Evolutionary conservation across 2,797 vertebrate genomes (phyloP).

Genomic region (Malacoraja senta): DNA sequence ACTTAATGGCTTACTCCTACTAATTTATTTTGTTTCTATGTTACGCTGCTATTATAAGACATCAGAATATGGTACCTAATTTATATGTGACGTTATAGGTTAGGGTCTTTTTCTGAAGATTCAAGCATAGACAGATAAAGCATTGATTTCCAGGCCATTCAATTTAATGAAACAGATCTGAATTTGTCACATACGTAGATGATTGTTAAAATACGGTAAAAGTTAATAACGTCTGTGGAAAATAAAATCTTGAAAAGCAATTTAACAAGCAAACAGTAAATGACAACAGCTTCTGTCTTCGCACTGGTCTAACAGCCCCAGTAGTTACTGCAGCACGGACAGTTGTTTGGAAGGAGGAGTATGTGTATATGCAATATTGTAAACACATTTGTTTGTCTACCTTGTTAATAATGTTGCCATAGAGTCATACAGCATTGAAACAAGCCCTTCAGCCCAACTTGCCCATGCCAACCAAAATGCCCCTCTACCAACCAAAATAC

Average conservation of each 20-base stretch:
- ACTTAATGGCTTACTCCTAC: too few relatives aligned
- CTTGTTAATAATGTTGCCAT: too few relatives aligned
- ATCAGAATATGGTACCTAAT: neutral
- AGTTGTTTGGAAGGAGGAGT: neutral
- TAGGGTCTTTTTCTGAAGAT: neutral
- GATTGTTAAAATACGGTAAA: neutral
- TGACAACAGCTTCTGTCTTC: neutral
- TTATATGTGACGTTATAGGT: neutral
- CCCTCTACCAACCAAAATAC: too few relatives aligned
- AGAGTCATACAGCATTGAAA: too few relatives aligned
- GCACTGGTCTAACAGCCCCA: neutral
- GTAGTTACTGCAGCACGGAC: neutral
- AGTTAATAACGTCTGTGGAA: neutral
- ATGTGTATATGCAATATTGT: neutral
- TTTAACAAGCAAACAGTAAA: neutral
- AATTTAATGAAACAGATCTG: neutral
- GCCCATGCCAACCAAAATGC: too few relatives aligned
- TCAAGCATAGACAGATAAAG: neutral
- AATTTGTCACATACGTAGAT: neutral
- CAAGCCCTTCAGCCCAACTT: too few relatives aligned
- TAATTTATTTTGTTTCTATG: too few relatives aligned
- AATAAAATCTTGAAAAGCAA: constrained; percentile 5
- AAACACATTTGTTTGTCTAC: too few relatives aligned
- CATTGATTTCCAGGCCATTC: neutral
- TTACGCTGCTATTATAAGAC: too few relatives aligned